phyloP scores from a whole-genome alignment of 2,888 invertebrate genomes.

The Eledona agricola region DNA sequence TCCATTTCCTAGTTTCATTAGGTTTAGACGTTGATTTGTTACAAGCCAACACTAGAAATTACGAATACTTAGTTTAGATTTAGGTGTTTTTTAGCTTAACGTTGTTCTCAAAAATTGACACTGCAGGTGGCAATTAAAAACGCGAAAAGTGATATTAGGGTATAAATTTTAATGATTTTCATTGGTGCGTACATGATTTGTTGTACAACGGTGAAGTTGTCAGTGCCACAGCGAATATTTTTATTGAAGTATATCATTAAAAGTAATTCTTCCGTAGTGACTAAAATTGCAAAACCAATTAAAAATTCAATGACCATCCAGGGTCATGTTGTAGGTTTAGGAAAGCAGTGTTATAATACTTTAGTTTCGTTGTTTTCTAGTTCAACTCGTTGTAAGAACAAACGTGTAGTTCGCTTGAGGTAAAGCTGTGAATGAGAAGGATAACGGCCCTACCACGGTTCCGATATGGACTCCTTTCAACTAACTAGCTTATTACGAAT shows the following conservation, averaged over 20 bases:
- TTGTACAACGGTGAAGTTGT: constrained; percentile 9
- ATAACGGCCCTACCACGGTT: constrained; percentile 11
- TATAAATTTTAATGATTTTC: constrained; percentile 35
- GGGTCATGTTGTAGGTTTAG: constrained; percentile 27
- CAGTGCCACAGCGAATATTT: constrained; percentile 23
- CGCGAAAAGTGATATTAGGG: constrained; percentile 39
- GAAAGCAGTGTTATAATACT: too few species aligned
- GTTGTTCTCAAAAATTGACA: constrained; percentile 32
- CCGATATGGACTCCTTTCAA: constrained; percentile 13
- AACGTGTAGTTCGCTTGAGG: constrained; percentile 1
- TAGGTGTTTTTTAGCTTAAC: constrained; percentile 33
- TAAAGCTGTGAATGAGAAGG: constrained; percentile 13
- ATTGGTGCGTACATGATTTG: too few species aligned
- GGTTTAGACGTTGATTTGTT: too few species aligned
- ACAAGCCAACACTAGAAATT: constrained; percentile 26
- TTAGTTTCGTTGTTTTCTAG: constrained; percentile 21
- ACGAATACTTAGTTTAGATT: constrained; percentile 32
- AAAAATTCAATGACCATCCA: constrained; percentile 25
- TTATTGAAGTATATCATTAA: constrained; percentile 2
- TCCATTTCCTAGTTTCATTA: too few species aligned
- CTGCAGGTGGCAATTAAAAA: constrained; percentile 35
- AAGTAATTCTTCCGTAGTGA: constrained; percentile 14
- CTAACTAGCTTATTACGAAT: constrained; percentile 28
- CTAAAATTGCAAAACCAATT: constrained; percentile 19
- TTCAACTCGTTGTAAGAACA: constrained; percentile 6